These are phyloP conservation scores for Crepidodera aurea DNA, from an alignment of 2,888 invertebrate genomes.

Conservation along the genomic window DNA sequence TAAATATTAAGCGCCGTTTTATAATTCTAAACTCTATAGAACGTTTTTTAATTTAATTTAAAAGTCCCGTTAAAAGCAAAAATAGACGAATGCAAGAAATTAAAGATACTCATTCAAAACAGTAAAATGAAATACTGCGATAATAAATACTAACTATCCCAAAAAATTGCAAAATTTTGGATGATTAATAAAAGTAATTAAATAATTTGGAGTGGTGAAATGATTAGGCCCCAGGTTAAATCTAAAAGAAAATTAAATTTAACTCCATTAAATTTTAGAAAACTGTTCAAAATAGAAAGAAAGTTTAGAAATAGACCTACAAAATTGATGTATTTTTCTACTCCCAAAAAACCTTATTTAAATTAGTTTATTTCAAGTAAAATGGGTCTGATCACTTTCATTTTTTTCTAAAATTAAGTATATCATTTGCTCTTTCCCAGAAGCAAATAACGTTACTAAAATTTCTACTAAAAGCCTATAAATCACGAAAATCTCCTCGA, in stretches of 20 bases:
- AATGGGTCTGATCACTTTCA: too few species aligned
- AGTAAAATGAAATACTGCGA: conserved; percentile 27
- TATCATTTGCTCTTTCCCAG: too few species aligned
- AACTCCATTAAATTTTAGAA: conserved; percentile 32
- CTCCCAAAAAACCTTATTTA: conserved; percentile 38
- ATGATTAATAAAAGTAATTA: too few species aligned
- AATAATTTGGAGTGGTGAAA: too few species aligned
- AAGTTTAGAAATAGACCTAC: conserved; percentile 32
- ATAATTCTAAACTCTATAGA: too few species aligned
- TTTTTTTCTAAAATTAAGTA: conserved; percentile 9
- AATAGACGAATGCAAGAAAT: conserved; percentile 6
- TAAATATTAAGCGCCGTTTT: too few species aligned
- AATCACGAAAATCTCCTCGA: too few species aligned
- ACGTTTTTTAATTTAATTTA: neutral
- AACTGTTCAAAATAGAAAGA: conserved; percentile 13
- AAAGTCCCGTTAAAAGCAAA: neutral
- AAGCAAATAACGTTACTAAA: too few species aligned
- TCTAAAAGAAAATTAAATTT: conserved; percentile 27
- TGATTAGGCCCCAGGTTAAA: too few species aligned
- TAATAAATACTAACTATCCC: conserved; percentile 20
- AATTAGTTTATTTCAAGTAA: conserved; percentile 12
- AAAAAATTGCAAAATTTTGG: too few species aligned
- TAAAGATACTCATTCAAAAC: conserved; percentile 5
- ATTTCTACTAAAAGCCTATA: too few species aligned
- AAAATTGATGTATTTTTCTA: conserved; percentile 50